A percentile compares a stretch with the other conserved stretches of the same genome.
phyloP scores from a whole-genome alignment of 1,140 invertebrate species.

The Psix sp. region DNA sequence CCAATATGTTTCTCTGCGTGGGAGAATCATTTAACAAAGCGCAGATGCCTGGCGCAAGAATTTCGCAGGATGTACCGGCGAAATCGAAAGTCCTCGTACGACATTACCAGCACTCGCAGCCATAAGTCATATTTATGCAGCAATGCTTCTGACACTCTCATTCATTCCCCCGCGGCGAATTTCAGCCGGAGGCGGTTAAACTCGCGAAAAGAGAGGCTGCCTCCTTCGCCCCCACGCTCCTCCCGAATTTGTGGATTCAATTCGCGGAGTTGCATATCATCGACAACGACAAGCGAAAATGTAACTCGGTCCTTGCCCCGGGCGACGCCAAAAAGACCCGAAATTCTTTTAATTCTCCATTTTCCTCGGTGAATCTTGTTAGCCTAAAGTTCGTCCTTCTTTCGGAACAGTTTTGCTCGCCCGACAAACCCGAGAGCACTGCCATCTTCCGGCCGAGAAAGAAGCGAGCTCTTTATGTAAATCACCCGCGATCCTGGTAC shows the following conservation, averaged over 20 bases:
- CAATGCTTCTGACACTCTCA: slow-evolving; percentile 66
- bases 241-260: slow-evolving; percentile 45
- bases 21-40: slow-evolving; percentile 58
- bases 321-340: no score
- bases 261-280: slow-evolving; percentile 13
- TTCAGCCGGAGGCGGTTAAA: slow-evolving; percentile 55
- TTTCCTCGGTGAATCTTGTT: slow-evolving; percentile 14
- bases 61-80: slow-evolving; percentile 54
- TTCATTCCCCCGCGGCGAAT: slow-evolving; percentile 57
- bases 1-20: slow-evolving; percentile 49
- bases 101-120: slow-evolving; percentile 60
- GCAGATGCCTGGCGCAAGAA: slow-evolving; percentile 45
- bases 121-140: slow-evolving; percentile 70
- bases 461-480: slow-evolving; percentile 59
- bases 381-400: slow-evolving; percentile 6
- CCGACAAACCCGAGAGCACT: slow-evolving; percentile 23
- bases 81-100: slow-evolving; percentile 57
- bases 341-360: slow-evolving; percentile 6
- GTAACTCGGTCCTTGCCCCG: no score
- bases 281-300: no score
- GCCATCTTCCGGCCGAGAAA: slow-evolving; percentile 32
- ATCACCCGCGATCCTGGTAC: slow-evolving; percentile 37
- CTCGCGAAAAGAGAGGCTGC: slow-evolving; percentile 30
- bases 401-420: slow-evolving; percentile 10
- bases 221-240: slow-evolving; percentile 30